Percentiles rank a stretch among this genome's conserved stretches.
These are phyloP conservation scores for Trigoniulus corallinus DNA, from an alignment of 1,140 invertebrate genomes.

Conservation along the genomic window DNA sequence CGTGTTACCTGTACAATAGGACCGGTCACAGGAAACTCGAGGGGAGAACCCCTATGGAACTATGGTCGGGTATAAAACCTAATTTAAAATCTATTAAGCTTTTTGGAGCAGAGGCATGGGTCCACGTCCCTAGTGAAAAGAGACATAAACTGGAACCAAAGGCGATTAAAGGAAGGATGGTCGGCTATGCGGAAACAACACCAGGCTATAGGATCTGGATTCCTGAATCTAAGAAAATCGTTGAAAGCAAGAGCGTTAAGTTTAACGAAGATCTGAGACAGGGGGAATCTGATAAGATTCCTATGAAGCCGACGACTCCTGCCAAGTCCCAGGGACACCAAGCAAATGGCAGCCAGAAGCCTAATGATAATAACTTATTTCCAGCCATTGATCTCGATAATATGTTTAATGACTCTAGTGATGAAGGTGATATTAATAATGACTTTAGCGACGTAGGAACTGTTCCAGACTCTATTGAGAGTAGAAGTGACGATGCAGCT, in stretches of 20 bases:
- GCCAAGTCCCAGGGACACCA: background rate
- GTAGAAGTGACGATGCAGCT: background rate
- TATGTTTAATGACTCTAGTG: background rate
- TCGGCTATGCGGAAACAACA: slow-evolving; percentile 6
- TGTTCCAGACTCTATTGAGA: background rate
- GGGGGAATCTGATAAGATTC: background rate
- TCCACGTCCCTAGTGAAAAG: slow-evolving; percentile 7
- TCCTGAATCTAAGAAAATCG: background rate
- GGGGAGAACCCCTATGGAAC: slow-evolving; percentile 1
- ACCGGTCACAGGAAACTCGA: background rate
- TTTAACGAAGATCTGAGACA: slow-evolving; percentile 2
- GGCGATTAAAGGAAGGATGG: background rate
- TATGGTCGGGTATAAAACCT: slow-evolving; percentile 7
- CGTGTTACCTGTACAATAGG: slow-evolving; percentile 9
- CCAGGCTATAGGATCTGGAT: slow-evolving; percentile 8
- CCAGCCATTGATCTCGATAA: background rate
- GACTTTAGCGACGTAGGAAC: background rate
- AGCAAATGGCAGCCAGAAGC: background rate
- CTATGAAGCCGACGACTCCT: background rate
- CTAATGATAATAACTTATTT: background rate
- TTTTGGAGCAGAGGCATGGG: slow-evolving; percentile 3
- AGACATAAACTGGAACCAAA: slow-evolving; percentile 11
- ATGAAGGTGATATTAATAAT: background rate
- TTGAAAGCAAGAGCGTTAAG: background rate
- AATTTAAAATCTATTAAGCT: background rate